These are phyloP conservation scores for Pipistrellus pipistrellus DNA, from an alignment of 2,797 vertebrate genomes.

Conservation along the genomic window DNA sequence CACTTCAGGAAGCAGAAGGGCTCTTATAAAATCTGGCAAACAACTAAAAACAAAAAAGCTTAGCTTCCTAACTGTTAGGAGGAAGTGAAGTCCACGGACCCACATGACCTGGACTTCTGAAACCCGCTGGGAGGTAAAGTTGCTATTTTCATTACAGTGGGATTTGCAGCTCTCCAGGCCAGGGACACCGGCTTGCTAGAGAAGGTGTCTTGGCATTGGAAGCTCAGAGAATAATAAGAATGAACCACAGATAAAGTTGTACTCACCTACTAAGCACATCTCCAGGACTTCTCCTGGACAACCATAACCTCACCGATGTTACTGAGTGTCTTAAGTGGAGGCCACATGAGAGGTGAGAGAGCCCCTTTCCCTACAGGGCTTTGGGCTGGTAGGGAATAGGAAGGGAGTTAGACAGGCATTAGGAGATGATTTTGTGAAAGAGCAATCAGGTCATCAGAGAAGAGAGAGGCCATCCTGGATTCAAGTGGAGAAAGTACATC, in stretches of 20 bases:
- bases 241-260: neutral
- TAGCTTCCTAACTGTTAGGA: neutral
- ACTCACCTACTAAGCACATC: neutral
- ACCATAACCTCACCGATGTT: neutral
- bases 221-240: conserved; percentile 51
- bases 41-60: neutral
- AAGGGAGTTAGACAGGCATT: neutral
- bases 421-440: neutral
- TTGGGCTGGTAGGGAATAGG: neutral
- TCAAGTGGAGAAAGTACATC: neutral
- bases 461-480: neutral
- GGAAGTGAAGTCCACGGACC: neutral
- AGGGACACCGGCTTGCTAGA: conserved; percentile 47
- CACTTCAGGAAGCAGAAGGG: conserved; percentile 38
- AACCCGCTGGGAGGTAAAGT: conserved; percentile 49
- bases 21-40: conserved; percentile 51
- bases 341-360: neutral
- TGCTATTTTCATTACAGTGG: conserved; percentile 62
- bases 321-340: neutral
- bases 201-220: neutral
- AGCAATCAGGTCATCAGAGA: neutral
- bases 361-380: neutral
- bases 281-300: neutral
- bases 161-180: conserved; percentile 63
- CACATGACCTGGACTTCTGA: neutral